phyloP scores from a whole-genome alignment of 2,797 vertebrate species.

The Podarcis siculus region DNA sequence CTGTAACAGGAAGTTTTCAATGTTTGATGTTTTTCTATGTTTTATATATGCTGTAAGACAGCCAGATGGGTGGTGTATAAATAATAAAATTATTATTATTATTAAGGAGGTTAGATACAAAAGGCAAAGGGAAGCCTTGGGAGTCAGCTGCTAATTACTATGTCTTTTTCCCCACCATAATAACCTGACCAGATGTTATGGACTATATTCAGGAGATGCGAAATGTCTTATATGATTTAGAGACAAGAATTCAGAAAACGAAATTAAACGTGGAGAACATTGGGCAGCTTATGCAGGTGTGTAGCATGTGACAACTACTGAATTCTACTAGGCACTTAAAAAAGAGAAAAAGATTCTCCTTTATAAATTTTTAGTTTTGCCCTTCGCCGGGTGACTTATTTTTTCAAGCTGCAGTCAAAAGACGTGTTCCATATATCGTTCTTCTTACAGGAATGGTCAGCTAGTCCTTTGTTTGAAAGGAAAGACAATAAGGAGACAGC shows the following conservation, averaged over 20 bases:
- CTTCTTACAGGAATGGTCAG: conserved; percentile 76
- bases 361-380: background rate
- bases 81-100: no score
- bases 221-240: conserved; percentile 61
- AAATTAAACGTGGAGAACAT: conserved; percentile 74
- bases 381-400: background rate
- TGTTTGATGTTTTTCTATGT: no score
- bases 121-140: background rate
- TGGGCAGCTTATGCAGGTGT: conserved; percentile 73
- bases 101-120: background rate
- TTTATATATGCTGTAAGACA: no score
- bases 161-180: background rate
- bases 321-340: background rate
- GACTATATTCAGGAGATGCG: conserved; percentile 73
- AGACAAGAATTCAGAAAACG: conserved; percentile 70
- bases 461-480: conserved; percentile 77
- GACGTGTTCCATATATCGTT: fast-evolving
- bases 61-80: no score
- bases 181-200: conserved; percentile 64
- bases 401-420: background rate
- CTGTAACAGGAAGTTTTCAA: no score
- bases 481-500: conserved; percentile 75
- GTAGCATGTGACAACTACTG: background rate
- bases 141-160: background rate
- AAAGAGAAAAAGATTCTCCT: background rate